Percentiles rank a stretch among this genome's conserved stretches.
Evolutionary conservation across 2,797 vertebrate genomes (phyloP).

Genomic region (Liparis tanakae): DNA sequence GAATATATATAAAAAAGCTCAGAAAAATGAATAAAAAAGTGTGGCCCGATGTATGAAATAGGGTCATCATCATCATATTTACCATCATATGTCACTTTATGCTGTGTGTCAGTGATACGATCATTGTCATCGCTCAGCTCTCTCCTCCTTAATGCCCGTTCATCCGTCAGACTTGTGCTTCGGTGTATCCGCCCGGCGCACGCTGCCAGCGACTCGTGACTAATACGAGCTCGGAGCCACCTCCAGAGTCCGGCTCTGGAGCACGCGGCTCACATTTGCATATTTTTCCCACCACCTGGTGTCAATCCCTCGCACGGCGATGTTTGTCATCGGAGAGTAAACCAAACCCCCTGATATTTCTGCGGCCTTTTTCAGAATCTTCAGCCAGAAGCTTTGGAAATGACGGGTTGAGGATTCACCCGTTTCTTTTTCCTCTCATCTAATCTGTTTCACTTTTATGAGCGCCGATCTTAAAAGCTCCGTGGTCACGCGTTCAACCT

Average conservation of each 20-base stretch:
- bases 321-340: slow-evolving; percentile 64
- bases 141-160: slow-evolving; percentile 28
- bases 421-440: slow-evolving; percentile 10
- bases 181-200: slow-evolving; percentile 34
- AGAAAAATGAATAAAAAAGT: not conserved
- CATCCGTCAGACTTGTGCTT: slow-evolving; percentile 35
- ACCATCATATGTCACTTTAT: slow-evolving; percentile 17
- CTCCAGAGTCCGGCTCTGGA: slow-evolving; percentile 40
- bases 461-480: slow-evolving; percentile 3
- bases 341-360: slow-evolving; percentile 75
- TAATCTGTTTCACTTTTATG: not conserved
- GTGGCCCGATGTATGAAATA: not conserved
- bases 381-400: slow-evolving; percentile 66
- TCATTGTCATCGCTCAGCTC: slow-evolving; percentile 23
- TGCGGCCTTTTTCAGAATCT: slow-evolving; percentile 75
- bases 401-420: slow-evolving; percentile 47
- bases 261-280: slow-evolving; percentile 40
- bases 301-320: slow-evolving; percentile 38
- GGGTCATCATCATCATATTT: not conserved
- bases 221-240: slow-evolving; percentile 48
- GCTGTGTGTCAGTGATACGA: slow-evolving; percentile 14
- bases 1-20: not conserved
- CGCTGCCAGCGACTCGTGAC: slow-evolving; percentile 44
- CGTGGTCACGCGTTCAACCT: slow-evolving; percentile 13
- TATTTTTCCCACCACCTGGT: slow-evolving; percentile 54